Evolutionary conservation across 2,113 vertebrate genomes (phyloP), one percentile per base, ranked within the genome.

Genomic region (Cygnus buccinator): DNA sequence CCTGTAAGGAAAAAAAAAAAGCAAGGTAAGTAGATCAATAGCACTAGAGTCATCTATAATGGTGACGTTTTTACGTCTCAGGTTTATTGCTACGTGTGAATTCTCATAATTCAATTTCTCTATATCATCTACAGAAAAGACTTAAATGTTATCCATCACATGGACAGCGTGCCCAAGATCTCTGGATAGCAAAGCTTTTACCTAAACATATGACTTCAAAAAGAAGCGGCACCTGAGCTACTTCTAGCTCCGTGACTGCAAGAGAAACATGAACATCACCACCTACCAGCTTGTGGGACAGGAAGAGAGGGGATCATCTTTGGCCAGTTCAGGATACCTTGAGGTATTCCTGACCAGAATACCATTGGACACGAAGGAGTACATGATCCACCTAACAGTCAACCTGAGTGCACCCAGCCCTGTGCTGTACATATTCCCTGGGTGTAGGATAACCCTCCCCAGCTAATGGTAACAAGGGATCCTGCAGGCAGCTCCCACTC

Each of bases 1-100:
- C 93, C 99, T 99, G 98, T 31, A 97, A 93, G 48, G 72, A 94
- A 89, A 89, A 92, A 21, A 92, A 89, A 86, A 11, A 84, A 50
- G 35, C 43, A 15, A 97, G 21, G 43, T 55, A 19, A 97, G 21
- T 4, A 68, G 16, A 67, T 50, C 19, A 82, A 59, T 9, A 88
- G 61, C 29, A 57, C 11, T 57, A 62, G 20, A 57, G 17, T 93
- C 16, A 22, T 52, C 22, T 57, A 6, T 11, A 84, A 44, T 0
- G 4, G 33, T 10, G 15, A 84, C 21, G 28, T 15, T 76, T 68
- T 62, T 75, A 55, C 73, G 15, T 81, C 23, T 76, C 29, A 54
- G 16, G 59, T 63, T 50, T 25, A 2, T 57, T 74, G 21, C 52
- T 71, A 63, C 2, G 6, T 8, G 11, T 35, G 23, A 68, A 58